Percentiles rank a stretch among this genome's conserved stretches.
These are phyloP conservation scores for Pemphredon lugubris DNA, from an alignment of 2,888 invertebrate genomes.

Conservation along the genomic window DNA sequence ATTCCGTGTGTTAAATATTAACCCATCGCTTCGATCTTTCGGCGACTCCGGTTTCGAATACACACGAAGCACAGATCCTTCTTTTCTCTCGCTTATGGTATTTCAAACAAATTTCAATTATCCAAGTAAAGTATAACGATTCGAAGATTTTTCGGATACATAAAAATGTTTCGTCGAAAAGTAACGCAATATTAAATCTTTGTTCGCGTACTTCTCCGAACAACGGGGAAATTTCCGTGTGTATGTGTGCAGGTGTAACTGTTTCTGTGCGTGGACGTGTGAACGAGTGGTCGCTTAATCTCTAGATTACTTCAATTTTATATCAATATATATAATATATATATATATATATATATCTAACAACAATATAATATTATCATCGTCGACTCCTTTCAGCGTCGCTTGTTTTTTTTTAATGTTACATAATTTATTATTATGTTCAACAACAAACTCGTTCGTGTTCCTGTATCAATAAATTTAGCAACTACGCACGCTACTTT, in stretches of 20 bases:
- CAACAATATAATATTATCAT: conserved; percentile 80
- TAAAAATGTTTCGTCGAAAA: no score
- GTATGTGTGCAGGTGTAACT: conserved; percentile 1
- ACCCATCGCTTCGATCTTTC: no score
- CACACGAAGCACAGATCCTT: no score
- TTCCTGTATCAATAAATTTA: conserved; percentile 60
- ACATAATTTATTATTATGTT: conserved; percentile 73
- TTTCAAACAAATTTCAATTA: no score
- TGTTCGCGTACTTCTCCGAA: no score
- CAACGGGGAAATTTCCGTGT: neutral
- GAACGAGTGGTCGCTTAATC: conserved; percentile 62
- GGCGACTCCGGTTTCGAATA: no score
- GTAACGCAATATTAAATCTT: no score
- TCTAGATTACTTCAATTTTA: conserved; percentile 72
- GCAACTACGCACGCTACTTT: conserved; percentile 71
- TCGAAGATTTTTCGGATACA: no score
- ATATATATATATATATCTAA: conserved; percentile 77
- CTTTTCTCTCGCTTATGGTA: no score
- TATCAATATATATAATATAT: conserved; percentile 74
- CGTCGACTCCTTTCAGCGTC: conserved; percentile 67
- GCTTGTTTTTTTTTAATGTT: conserved; percentile 66
- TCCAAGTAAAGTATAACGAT: no score
- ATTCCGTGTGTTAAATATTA: no score
- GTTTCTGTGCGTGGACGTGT: conserved; percentile 40
- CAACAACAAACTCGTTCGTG: conserved; percentile 77